Evolutionary conservation across 1,140 invertebrate genomes (phyloP).

Genomic region (Drosophila subobscura): DNA sequence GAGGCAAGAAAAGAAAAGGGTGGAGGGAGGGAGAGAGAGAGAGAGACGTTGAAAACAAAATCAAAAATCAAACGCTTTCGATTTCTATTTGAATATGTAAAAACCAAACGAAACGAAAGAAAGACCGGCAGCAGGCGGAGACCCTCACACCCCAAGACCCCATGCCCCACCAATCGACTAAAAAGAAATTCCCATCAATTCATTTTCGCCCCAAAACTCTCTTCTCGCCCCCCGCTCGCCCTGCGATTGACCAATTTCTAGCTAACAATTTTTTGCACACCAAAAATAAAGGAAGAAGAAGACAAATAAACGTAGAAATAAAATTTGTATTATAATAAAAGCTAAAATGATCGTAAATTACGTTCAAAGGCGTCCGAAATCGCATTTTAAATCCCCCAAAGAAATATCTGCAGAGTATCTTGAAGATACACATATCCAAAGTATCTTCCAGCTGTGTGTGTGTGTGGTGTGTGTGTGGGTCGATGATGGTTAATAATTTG

Average conservation of each 20-base stretch:
- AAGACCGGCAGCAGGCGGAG: conserved; percentile 65
- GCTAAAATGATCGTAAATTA: conserved; percentile 77
- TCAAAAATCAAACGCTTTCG: conserved; percentile 75
- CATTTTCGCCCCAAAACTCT: conserved; percentile 37
- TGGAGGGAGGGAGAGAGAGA: neutral
- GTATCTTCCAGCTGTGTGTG: no score
- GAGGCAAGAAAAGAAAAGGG: neutral
- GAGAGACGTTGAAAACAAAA: conserved; percentile 10
- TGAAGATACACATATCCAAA: no score
- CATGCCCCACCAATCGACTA: conserved; percentile 26
- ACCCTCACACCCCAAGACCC: conserved; percentile 6
- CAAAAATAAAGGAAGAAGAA: conserved; percentile 9
- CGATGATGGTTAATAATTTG: conserved; percentile 35
- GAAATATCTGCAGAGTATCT: neutral
- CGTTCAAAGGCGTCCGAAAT: conserved; percentile 70
- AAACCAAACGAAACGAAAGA: conserved; percentile 18
- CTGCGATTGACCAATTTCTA: conserved; percentile 51
- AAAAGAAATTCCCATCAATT: conserved; percentile 81
- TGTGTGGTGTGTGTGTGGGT: neutral
- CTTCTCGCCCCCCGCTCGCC: conserved; percentile 4
- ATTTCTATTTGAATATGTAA: conserved; percentile 81
- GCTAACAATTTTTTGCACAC: conserved; percentile 50
- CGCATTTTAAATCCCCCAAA: conserved; percentile 10
- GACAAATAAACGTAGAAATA: conserved; percentile 44
- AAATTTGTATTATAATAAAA: conserved; percentile 80